These are phyloP conservation scores for Rostratula benghalensis DNA, from an alignment of 2,113 vertebrate genomes.

Conservation along the genomic window DNA sequence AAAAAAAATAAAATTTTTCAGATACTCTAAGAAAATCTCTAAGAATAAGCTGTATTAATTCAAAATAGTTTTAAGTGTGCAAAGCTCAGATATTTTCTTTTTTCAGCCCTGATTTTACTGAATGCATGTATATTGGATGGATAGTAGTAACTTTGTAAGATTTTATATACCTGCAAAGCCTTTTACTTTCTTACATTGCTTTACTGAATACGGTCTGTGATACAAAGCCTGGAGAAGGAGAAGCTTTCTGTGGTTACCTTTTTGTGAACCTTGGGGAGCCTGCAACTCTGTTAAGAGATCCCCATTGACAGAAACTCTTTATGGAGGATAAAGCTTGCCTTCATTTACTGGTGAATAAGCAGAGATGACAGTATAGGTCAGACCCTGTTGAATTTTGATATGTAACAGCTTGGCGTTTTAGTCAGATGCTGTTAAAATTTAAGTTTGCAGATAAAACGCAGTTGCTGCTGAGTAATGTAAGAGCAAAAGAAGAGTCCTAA, in stretches of 20 bases:
- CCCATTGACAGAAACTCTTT: constrained; percentile 11
- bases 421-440: constrained; percentile 31
- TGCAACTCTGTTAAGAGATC: constrained; percentile 18
- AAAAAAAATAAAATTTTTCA: background rate
- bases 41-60: background rate
- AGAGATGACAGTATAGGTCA: constrained; percentile 16
- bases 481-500: background rate
- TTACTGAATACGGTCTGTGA: background rate
- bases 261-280: background rate
- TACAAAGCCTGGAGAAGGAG: background rate
- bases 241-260: constrained; percentile 5
- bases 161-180: background rate
- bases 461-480: background rate
- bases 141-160: background rate
- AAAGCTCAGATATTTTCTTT: background rate
- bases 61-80: background rate
- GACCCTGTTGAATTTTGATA: constrained; percentile 28
- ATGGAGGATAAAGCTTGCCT: background rate
- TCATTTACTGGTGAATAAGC: constrained; percentile 12
- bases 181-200: background rate
- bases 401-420: constrained; percentile 11
- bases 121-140: background rate
- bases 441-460: constrained; percentile 28
- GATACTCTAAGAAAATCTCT: background rate
- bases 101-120: background rate